These are phyloP conservation scores for Coptodon bakossiorum DNA, from an alignment of 2,113 vertebrate genomes.

Conservation along the genomic window DNA sequence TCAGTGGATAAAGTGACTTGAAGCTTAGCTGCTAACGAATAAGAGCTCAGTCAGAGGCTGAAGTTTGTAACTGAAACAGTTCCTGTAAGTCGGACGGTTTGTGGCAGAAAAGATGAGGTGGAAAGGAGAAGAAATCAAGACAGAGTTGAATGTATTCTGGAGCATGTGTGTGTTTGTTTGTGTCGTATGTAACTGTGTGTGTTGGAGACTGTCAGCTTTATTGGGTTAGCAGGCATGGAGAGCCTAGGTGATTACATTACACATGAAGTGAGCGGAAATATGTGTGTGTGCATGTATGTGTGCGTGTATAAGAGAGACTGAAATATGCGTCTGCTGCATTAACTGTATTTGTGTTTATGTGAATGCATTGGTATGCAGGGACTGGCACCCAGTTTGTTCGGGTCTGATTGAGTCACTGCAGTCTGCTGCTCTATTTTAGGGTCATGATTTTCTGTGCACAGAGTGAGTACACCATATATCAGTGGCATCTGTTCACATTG, in stretches of 20 bases:
- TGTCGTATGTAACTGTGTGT: background rate
- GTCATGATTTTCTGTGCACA: background rate
- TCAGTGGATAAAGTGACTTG: background rate
- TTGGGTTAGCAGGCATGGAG: constrained; percentile 61
- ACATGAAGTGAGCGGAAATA: constrained; percentile 41
- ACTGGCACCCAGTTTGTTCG: background rate
- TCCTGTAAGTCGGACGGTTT: background rate
- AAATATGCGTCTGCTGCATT: background rate
- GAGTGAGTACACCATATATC: background rate
- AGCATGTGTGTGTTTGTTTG: constrained; percentile 11
- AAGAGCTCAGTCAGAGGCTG: background rate
- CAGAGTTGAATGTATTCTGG: constrained; percentile 17
- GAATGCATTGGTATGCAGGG: background rate
- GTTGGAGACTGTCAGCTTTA: constrained; percentile 45
- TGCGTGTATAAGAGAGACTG: background rate
- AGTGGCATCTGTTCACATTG: background rate
- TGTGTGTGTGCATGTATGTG: background rate
- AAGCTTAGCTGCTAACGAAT: background rate
- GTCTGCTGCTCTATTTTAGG: background rate
- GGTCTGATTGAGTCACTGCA: background rate
- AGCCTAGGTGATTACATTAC: constrained; percentile 66
- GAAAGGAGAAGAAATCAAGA: background rate
- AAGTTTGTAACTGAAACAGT: background rate
- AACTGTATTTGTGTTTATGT: background rate
- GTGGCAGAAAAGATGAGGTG: background rate